These are phyloP conservation scores for Platerodrilus igneus DNA, from an alignment of 2,888 invertebrate species.

Conservation along the genomic window DNA sequence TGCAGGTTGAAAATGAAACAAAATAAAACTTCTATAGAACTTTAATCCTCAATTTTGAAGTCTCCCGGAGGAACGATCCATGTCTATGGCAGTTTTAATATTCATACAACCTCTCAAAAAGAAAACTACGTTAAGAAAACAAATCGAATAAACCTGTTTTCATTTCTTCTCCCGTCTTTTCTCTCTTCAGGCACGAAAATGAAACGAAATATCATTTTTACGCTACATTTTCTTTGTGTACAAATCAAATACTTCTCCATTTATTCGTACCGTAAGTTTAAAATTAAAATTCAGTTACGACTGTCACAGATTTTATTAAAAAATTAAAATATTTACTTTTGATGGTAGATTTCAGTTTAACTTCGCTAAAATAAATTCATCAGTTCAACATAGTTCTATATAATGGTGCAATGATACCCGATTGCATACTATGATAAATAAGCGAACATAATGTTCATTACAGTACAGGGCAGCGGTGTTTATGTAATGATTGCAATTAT, in stretches of 20 bases:
- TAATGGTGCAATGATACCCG: no score
- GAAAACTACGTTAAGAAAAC: slow-evolving; percentile 28
- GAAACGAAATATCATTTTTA: slow-evolving; percentile 14
- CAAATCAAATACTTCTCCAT: slow-evolving; percentile 9
- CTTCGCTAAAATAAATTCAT: no score
- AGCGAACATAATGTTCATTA: no score
- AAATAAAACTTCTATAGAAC: slow-evolving; percentile 12
- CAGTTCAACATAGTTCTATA: no score
- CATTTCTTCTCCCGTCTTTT: slow-evolving; percentile 21
- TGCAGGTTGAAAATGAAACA: slow-evolving; percentile 12
- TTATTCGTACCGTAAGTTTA: slow-evolving; percentile 7
- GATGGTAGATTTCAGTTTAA: no score
- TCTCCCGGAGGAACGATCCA: slow-evolving; percentile 20
- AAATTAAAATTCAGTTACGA: slow-evolving; percentile 16
- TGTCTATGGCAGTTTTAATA: slow-evolving; percentile 26
- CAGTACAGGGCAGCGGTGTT: no score
- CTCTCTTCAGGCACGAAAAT: slow-evolving; percentile 10
- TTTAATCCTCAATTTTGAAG: slow-evolving; percentile 20
- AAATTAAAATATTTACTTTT: no score
- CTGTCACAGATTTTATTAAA: no score
- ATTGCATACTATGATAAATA: no score
- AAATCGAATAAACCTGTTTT: slow-evolving; percentile 31
- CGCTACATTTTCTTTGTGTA: slow-evolving; percentile 12
- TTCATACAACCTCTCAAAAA: slow-evolving; percentile 27
- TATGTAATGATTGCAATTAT: no score